phyloP scores from a whole-genome alignment of 2,888 invertebrate species.

The Ferrisia virgata region DNA sequence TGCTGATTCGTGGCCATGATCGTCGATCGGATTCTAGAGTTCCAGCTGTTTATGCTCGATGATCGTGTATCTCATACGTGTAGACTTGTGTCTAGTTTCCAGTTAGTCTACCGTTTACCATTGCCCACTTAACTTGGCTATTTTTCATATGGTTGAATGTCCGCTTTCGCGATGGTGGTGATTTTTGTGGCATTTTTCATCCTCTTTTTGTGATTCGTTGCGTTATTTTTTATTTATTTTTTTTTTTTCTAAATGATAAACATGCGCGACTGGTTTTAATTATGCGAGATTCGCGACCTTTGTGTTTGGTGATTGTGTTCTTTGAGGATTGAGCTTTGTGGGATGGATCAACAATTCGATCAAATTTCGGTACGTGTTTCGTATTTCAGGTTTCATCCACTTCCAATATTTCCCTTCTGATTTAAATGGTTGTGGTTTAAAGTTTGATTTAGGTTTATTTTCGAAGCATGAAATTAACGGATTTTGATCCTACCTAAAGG shows the following conservation, averaged over 20 bases:
- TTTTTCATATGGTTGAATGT: background rate
- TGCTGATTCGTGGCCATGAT: constrained; percentile 16
- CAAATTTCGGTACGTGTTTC: constrained; percentile 16
- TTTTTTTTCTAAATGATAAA: background rate
- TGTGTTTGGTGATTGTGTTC: background rate
- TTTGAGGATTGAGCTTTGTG: background rate
- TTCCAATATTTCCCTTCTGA: too few relatives aligned
- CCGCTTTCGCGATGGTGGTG: background rate
- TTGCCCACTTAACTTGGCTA: background rate
- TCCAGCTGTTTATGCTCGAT: constrained; percentile 41
- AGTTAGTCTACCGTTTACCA: constrained; percentile 29
- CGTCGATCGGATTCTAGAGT: constrained; percentile 21
- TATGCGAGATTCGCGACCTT: background rate
- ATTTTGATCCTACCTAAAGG: too few relatives aligned
- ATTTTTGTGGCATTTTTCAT: background rate
- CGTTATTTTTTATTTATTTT: background rate
- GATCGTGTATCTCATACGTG: background rate
- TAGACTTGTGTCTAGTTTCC: constrained; percentile 36
- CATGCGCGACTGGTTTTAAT: background rate
- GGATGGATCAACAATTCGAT: constrained; percentile 35
- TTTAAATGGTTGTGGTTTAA: too few relatives aligned
- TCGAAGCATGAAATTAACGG: too few relatives aligned
- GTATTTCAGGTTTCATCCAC: too few relatives aligned
- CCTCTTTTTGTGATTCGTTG: background rate
- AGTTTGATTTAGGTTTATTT: background rate